These are phyloP conservation scores for Epizoanthus scotinus DNA, from an alignment of 92 coral and sea anemone species.

Conservation along the genomic window DNA sequence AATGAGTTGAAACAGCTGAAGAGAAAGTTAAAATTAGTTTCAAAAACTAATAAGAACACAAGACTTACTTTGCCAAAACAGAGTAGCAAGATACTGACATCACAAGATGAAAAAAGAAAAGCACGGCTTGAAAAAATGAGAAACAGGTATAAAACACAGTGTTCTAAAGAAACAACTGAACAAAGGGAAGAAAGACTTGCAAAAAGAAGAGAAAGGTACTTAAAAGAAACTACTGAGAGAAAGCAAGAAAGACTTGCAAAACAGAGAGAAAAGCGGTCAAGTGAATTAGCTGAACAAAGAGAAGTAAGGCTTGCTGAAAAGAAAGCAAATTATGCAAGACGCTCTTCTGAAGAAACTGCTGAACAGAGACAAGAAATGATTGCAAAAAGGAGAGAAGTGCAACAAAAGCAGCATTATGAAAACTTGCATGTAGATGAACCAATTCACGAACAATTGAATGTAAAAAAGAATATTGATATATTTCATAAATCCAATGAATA, in stretches of 20 bases:
- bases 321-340: neutral
- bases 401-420: neutral
- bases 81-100: neutral
- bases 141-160: neutral
- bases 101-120: neutral
- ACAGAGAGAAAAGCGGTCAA: slow-evolving; percentile 1
- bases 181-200: slow-evolving; percentile 45
- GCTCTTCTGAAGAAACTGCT: neutral
- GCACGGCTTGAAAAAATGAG: slow-evolving; percentile 8
- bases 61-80: neutral
- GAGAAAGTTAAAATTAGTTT: slow-evolving; percentile 16
- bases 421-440: too few species aligned
- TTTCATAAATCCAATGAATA: too few species aligned
- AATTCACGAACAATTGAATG: neutral
- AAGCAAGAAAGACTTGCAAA: slow-evolving; percentile 14
- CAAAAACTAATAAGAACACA: neutral
- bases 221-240: slow-evolving; percentile 17
- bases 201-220: slow-evolving; percentile 16
- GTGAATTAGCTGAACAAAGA: neutral
- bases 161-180: slow-evolving; percentile 24
- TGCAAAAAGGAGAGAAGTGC: neutral
- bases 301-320: too few species aligned
- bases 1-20: slow-evolving; percentile 1
- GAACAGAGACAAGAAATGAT: neutral
- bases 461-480: slow-evolving; percentile 13